phyloP scores from a whole-genome alignment of 2,113 vertebrate genomes.

The Pogonocichla stellata region DNA sequence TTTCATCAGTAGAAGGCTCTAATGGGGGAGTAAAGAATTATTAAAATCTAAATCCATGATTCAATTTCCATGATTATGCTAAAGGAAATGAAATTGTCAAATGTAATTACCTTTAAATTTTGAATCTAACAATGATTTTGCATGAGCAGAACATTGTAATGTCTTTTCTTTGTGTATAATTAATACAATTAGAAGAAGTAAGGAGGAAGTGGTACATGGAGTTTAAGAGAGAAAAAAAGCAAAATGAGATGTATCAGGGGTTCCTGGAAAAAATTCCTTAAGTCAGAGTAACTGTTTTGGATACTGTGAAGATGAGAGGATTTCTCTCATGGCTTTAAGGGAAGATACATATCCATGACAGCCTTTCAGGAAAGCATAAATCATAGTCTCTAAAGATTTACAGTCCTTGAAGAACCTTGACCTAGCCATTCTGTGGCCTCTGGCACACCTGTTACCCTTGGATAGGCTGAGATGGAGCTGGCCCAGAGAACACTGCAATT shows the following conservation, averaged over 20 bases:
- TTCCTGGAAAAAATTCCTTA: background rate
- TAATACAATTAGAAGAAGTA: background rate
- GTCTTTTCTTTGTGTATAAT: background rate
- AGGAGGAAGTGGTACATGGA: background rate
- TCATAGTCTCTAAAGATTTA: background rate
- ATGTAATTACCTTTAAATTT: background rate
- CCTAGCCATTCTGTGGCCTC: background rate
- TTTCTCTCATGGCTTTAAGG: background rate
- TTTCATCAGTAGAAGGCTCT: background rate
- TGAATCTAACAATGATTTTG: background rate
- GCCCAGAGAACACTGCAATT: rapidly evolving
- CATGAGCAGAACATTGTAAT: background rate
- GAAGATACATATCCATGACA: background rate
- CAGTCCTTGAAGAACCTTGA: background rate
- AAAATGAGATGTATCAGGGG: background rate
- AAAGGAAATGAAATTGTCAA: background rate
- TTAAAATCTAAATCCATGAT: background rate
- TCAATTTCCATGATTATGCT: background rate
- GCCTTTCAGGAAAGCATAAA: background rate
- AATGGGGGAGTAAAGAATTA: background rate
- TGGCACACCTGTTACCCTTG: background rate
- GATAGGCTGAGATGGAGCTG: background rate
- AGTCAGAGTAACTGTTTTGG: background rate
- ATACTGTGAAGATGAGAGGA: background rate
- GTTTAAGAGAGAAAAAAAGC: background rate